These are phyloP conservation scores for Poeciliopsis gracilis DNA, from an alignment of 2,797 vertebrate species.

Conservation along the genomic window DNA sequence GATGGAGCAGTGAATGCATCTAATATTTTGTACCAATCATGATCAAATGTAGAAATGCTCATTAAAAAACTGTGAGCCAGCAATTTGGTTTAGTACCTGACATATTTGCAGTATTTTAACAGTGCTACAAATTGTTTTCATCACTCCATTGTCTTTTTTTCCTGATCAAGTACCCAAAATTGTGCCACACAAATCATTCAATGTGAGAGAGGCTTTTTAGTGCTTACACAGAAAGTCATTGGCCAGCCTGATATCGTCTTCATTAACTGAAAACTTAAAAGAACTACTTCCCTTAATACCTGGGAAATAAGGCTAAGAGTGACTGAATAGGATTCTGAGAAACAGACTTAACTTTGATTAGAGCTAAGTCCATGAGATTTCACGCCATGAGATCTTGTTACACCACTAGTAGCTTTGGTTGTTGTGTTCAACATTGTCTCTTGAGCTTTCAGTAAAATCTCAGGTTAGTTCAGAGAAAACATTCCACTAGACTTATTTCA, in stretches of 20 bases:
- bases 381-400: background rate
- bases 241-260: background rate
- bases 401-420: background rate
- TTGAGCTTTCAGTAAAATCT: background rate
- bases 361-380: background rate
- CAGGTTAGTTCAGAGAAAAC: background rate
- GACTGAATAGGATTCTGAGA: background rate
- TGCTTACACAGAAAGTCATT: background rate
- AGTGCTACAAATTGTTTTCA: background rate
- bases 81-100: background rate
- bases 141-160: background rate
- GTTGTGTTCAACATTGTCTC: background rate
- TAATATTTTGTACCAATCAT: background rate
- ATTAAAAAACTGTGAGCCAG: background rate
- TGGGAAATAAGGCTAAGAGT: background rate
- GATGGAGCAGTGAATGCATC: background rate
- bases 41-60: background rate
- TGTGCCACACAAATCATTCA: background rate
- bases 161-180: background rate
- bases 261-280: background rate
- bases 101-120: background rate
- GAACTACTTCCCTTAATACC: background rate
- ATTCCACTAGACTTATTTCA: background rate
- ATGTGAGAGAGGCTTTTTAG: background rate
- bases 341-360: background rate